Evolutionary conservation across 2,797 vertebrate genomes (phyloP).

Genomic region (Enteromius argenteus): DNA sequence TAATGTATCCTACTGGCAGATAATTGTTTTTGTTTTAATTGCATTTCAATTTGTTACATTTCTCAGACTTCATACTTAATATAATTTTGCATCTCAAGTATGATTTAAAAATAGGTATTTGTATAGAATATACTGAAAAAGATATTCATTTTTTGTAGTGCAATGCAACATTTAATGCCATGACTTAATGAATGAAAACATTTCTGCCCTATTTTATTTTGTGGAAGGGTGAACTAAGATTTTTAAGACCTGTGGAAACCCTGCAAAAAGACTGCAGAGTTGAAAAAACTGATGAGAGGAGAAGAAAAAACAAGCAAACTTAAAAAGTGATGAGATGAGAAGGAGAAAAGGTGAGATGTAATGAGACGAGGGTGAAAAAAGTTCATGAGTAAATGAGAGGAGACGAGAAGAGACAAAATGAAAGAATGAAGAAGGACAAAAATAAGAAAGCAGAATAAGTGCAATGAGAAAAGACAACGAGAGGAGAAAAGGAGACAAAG

Average conservation of each 20-base stretch:
- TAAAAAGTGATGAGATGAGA: neutral
- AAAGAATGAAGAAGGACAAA: slow-evolving; percentile 8
- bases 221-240: neutral
- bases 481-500: neutral
- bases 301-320: neutral
- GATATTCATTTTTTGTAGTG: neutral
- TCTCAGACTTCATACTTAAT: neutral
- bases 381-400: neutral
- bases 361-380: neutral
- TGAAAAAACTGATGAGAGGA: neutral
- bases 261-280: neutral
- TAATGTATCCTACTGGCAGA: too few relatives aligned
- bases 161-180: neutral
- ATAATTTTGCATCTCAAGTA: neutral
- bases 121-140: neutral
- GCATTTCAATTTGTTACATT: neutral
- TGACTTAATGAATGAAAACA: neutral
- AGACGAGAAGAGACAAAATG: neutral
- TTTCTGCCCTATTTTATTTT: neutral
- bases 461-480: too few relatives aligned
- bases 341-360: neutral
- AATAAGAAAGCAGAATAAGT: too few relatives aligned
- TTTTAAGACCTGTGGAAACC: neutral
- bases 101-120: too few relatives aligned
- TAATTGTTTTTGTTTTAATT: neutral